phyloP scores from a whole-genome alignment of 2,797 vertebrate species.

The Enteromius afrohamiltoni region DNA sequence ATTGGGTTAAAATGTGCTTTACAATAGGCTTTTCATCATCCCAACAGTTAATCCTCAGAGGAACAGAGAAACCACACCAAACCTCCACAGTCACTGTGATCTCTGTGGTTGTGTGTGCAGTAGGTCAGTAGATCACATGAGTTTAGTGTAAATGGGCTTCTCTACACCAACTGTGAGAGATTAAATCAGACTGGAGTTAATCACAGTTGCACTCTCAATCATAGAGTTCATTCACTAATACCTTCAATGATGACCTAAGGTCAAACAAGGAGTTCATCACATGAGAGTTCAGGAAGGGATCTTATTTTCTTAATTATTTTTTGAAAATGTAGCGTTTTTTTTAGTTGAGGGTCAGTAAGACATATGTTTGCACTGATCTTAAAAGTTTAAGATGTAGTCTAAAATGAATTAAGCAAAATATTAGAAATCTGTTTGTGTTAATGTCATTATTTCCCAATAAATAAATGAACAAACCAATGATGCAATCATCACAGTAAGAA shows the following conservation, averaged over 20 bases:
- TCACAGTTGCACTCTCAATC: not conserved
- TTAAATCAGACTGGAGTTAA: slow-evolving; percentile 11
- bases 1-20: not conserved
- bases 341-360: not conserved
- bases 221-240: not conserved
- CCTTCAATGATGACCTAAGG: not conserved
- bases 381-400: not conserved
- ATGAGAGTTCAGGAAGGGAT: not conserved
- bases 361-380: not conserved
- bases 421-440: not conserved
- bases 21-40: not conserved
- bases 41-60: not conserved
- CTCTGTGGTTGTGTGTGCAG: not conserved
- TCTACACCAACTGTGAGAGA: not conserved
- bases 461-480: not conserved
- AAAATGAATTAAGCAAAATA: not conserved
- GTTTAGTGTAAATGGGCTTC: not conserved
- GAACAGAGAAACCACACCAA: not conserved
- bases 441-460: not conserved
- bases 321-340: not conserved
- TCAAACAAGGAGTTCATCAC: not conserved
- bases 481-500: not conserved
- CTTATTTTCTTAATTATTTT: too few species aligned
- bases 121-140: slow-evolving; percentile 6
- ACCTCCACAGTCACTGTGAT: not conserved